Evolutionary conservation across 2,113 vertebrate genomes (phyloP).

Genomic region (Myotis davidii): DNA sequence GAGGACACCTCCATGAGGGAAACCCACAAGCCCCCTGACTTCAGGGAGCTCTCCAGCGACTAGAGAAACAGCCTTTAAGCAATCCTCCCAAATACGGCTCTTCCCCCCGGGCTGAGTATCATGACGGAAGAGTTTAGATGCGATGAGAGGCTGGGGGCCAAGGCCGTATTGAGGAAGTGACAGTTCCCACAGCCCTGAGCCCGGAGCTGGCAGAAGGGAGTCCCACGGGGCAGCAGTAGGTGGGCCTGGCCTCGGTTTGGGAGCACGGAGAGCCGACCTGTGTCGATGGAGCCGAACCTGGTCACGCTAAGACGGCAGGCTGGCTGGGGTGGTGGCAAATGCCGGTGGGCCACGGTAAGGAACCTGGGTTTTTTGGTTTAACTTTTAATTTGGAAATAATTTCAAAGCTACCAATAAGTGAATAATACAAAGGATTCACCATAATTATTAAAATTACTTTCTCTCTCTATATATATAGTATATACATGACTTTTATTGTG

Average conservation of each 20-base stretch:
- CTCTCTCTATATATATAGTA: background rate
- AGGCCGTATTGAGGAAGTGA: background rate
- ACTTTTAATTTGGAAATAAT: slow-evolving; percentile 51
- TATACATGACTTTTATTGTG: background rate
- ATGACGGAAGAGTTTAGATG: background rate
- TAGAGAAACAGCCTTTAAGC: background rate
- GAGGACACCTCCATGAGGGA: background rate
- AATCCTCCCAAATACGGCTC: background rate
- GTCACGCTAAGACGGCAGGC: no score
- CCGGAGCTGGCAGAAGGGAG: background rate
- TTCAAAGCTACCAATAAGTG: slow-evolving; percentile 17
- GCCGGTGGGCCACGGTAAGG: background rate
- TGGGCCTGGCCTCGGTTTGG: background rate
- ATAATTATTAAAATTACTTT: background rate
- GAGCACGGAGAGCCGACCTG: background rate
- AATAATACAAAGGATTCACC: background rate
- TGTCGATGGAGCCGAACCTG: background rate
- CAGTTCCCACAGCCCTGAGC: background rate
- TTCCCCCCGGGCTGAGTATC: background rate
- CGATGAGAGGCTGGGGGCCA: background rate
- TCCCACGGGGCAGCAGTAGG: background rate
- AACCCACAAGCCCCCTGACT: background rate
- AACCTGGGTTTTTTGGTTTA: slow-evolving; percentile 1
- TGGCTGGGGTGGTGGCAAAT: background rate
- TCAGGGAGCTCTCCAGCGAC: background rate